phyloP scores from a whole-genome alignment of 2,113 vertebrate species.

The Pseudopodoces humilis region DNA sequence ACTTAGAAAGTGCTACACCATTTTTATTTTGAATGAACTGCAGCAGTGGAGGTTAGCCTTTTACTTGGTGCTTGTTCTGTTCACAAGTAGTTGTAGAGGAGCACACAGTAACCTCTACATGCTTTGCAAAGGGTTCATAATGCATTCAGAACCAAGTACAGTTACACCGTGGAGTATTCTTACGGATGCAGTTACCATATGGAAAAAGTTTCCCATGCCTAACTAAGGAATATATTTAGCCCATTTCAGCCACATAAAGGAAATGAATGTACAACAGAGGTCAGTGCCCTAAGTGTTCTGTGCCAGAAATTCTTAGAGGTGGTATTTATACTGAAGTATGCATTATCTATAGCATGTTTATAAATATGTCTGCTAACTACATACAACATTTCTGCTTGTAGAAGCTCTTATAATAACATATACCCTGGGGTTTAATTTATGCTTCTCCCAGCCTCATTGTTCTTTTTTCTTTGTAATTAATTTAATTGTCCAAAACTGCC shows the following conservation, averaged over 20 bases:
- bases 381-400: slow-evolving; percentile 5
- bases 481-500: slow-evolving; percentile 42
- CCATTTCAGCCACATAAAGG: slow-evolving; percentile 15
- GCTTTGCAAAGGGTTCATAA: slow-evolving; percentile 35
- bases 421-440: slow-evolving; percentile 11
- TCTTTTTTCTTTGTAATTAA: slow-evolving; percentile 62
- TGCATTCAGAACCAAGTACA: not conserved
- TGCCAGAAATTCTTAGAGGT: slow-evolving; percentile 61
- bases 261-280: slow-evolving; percentile 33
- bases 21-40: slow-evolving; percentile 7
- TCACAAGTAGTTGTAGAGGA: slow-evolving; percentile 58
- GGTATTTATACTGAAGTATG: slow-evolving; percentile 42
- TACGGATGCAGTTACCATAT: not conserved
- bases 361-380: slow-evolving; percentile 69
- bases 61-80: slow-evolving; percentile 55
- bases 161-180: not conserved
- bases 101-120: not conserved
- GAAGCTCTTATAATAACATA: slow-evolving; percentile 41
- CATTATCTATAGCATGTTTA: slow-evolving; percentile 59
- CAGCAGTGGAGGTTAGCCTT: slow-evolving; percentile 57
- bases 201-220: slow-evolving; percentile 37
- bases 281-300: slow-evolving; percentile 16
- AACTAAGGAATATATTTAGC: slow-evolving; percentile 6
- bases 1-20: not conserved
- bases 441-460: not conserved